These are phyloP conservation scores for Promerops cafer DNA, from an alignment of 2,113 vertebrate species.

Conservation along the genomic window DNA sequence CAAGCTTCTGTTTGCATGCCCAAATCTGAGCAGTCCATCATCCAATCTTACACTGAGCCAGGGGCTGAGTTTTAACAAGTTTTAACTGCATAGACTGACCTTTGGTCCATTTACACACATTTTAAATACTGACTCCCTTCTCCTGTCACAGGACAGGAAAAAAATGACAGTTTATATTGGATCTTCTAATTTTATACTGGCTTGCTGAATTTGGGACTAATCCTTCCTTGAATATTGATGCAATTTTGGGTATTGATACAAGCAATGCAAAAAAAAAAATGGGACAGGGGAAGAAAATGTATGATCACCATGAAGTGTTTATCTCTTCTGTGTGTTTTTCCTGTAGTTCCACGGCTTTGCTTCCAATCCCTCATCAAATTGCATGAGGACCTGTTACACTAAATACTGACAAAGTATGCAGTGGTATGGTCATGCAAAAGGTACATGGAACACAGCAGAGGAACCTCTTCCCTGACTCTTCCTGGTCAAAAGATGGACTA, in stretches of 20 bases:
- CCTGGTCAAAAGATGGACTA: background rate
- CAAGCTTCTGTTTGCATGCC: background rate
- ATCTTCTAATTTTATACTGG: background rate
- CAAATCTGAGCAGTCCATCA: background rate
- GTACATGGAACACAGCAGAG: background rate
- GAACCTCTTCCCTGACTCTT: background rate
- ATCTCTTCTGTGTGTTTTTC: background rate
- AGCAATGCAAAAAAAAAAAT: background rate
- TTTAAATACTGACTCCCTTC: background rate
- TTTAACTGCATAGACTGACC: background rate
- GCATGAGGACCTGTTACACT: background rate
- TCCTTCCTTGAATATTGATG: background rate
- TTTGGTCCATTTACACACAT: background rate
- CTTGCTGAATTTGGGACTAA: background rate
- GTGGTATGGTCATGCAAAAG: background rate
- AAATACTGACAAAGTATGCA: background rate
- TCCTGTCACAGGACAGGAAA: background rate
- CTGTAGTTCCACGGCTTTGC: rapidly evolving
- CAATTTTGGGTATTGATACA: background rate
- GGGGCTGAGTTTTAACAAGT: background rate
- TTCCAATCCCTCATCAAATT: background rate
- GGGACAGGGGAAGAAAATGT: background rate
- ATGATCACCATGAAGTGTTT: background rate
- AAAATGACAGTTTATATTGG: background rate
- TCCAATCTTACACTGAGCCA: background rate